These are phyloP conservation scores for Alces alces DNA, from an alignment of 2,113 vertebrate genomes.

Conservation along the genomic window DNA sequence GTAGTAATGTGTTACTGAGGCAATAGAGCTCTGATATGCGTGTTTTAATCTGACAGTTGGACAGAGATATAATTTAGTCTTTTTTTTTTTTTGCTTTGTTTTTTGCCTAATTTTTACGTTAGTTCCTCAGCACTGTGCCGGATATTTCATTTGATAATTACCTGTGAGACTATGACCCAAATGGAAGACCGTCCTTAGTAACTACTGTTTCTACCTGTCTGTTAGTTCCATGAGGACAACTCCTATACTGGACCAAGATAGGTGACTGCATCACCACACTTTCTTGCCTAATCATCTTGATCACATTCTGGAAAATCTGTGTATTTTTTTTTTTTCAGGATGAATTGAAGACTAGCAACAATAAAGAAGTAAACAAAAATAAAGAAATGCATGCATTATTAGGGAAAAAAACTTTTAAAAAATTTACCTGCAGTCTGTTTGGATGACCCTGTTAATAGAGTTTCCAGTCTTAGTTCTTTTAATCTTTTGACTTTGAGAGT, in stretches of 20 bases:
- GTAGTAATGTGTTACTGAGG: not conserved
- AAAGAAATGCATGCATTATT: not conserved
- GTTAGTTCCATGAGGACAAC: not conserved
- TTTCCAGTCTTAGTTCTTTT: not conserved
- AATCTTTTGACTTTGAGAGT: not conserved
- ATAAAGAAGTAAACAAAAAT: not conserved
- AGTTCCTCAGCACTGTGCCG: not conserved
- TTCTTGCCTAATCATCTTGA: not conserved
- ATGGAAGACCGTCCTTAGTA: not conserved
- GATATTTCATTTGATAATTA: not conserved
- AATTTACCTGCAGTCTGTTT: not conserved
- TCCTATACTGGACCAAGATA: not conserved
- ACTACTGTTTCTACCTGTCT: not conserved
- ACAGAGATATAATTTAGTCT: not conserved
- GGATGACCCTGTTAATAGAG: not conserved
- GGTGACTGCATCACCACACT: not conserved
- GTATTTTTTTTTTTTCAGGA: not conserved
- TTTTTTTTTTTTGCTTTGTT: not conserved
- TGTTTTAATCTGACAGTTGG: not conserved
- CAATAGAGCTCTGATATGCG: not conserved
- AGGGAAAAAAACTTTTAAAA: not conserved
- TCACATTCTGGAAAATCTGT: not conserved
- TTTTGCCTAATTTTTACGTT: not conserved
- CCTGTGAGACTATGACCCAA: not conserved
- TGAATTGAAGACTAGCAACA: not conserved